Conservation (phyloP, 2,113 vertebrate genomes). For the Cervus canadensis region DNA sequence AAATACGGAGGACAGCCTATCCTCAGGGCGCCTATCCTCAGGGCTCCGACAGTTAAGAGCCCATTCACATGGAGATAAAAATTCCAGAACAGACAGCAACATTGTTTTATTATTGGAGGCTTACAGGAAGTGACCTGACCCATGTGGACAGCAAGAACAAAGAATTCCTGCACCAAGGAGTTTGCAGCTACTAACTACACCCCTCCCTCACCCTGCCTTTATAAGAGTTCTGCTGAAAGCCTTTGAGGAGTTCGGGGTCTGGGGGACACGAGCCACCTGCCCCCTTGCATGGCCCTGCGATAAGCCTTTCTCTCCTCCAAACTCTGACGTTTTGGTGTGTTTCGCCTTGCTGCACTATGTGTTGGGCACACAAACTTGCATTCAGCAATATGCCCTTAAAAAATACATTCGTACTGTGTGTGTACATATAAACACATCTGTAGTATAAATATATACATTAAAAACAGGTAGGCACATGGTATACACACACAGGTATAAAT, state of each 20-base stretch:
- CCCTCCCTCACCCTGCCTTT: neutral
- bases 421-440: neutral
- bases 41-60: neutral
- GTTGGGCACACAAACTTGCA: neutral
- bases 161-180: neutral
- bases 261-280: neutral
- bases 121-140: neutral
- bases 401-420: neutral
- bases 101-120: neutral
- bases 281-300: neutral
- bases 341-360: neutral
- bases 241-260: neutral
- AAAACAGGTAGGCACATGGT: neutral
- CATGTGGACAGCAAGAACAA: neutral
- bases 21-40: neutral
- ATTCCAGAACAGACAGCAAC: neutral
- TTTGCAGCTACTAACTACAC: neutral
- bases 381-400: neutral
- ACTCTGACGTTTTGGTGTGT: neutral
- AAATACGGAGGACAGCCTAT: neutral
- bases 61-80: neutral
- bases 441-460: neutral
- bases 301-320: neutral
- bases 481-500: fast-evolving
- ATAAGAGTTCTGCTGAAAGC: neutral